A percentile compares a stretch with the other conserved stretches of the same genome.
These are phyloP conservation scores for Drepanosiphum platanoidis DNA, from an alignment of 2,888 invertebrate genomes.

Conservation along the genomic window DNA sequence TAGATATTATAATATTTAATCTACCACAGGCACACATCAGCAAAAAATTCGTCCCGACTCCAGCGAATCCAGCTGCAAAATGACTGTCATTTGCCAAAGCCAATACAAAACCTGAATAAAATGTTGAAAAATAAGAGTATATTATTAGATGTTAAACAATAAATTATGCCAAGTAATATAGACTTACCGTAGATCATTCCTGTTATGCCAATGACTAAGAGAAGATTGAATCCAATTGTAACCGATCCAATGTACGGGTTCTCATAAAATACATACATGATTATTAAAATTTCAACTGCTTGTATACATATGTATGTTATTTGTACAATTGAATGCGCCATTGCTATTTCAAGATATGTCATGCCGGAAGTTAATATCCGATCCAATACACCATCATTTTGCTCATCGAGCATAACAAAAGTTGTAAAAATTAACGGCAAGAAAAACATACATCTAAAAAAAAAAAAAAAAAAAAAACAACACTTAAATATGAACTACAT, in stretches of 20 bases:
- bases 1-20: neutral
- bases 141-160: neutral
- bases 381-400: constrained; percentile 65
- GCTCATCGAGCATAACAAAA: constrained; percentile 65
- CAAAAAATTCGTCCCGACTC: constrained; percentile 63
- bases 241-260: constrained; percentile 65
- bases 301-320: constrained; percentile 65
- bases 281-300: constrained; percentile 64
- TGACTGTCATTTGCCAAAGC: constrained; percentile 63
- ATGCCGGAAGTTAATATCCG: constrained; percentile 65
- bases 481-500: no score
- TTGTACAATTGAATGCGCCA: constrained; percentile 65
- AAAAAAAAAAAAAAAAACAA: constrained; percentile 23
- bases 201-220: constrained; percentile 58
- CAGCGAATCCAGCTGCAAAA: constrained; percentile 63
- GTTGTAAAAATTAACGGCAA: constrained; percentile 65
- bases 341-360: constrained; percentile 65
- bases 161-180: neutral
- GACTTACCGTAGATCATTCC: constrained; percentile 61
- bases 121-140: neutral
- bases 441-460: constrained; percentile 65
- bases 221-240: constrained; percentile 48
- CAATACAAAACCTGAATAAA: constrained; percentile 32
- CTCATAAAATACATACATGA: constrained; percentile 65
- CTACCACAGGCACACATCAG: constrained; percentile 63